Conservation (phyloP, 2,113 vertebrate genomes). For the Gobiocypris rarus region DNA sequence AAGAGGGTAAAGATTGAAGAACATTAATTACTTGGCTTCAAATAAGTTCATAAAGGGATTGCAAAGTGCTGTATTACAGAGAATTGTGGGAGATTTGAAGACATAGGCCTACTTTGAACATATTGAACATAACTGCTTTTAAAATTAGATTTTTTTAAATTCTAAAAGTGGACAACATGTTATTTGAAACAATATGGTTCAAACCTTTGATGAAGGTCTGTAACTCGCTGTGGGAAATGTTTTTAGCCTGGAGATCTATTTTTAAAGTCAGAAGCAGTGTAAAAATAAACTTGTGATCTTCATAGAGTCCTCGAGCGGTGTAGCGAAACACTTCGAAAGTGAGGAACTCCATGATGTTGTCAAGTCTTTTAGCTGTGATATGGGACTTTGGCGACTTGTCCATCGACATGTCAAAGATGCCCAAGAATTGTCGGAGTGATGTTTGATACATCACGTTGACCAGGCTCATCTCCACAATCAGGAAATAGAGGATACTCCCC, state of each 20-base stretch:
- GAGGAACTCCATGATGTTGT: conserved; percentile 78
- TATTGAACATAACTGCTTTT: too few species aligned
- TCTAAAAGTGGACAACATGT: background rate
- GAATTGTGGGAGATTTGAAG: background rate
- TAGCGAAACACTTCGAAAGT: conserved; percentile 82
- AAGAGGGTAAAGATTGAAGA: conserved; percentile 26
- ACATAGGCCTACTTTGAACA: background rate
- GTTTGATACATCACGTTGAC: conserved; percentile 89
- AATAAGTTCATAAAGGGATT: background rate
- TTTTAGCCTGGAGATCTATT: conserved; percentile 80
- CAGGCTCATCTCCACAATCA: conserved; percentile 86
- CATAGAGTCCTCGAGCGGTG: conserved; percentile 81
- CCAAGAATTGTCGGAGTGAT: conserved; percentile 81
- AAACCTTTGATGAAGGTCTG: conserved; percentile 85
- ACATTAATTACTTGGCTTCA: background rate
- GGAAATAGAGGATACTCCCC: conserved; percentile 86
- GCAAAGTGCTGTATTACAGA: background rate
- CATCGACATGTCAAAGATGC: conserved; percentile 83
- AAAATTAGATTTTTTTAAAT: too few species aligned
- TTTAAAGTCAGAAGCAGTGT: conserved; percentile 83
- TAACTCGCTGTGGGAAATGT: conserved; percentile 81
- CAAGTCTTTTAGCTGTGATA: conserved; percentile 79
- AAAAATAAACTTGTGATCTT: conserved; percentile 84
- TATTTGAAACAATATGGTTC: background rate
- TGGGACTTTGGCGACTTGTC: conserved; percentile 77